phyloP scores from a whole-genome alignment of 2,113 vertebrate species.

The Lathamus discolor region DNA sequence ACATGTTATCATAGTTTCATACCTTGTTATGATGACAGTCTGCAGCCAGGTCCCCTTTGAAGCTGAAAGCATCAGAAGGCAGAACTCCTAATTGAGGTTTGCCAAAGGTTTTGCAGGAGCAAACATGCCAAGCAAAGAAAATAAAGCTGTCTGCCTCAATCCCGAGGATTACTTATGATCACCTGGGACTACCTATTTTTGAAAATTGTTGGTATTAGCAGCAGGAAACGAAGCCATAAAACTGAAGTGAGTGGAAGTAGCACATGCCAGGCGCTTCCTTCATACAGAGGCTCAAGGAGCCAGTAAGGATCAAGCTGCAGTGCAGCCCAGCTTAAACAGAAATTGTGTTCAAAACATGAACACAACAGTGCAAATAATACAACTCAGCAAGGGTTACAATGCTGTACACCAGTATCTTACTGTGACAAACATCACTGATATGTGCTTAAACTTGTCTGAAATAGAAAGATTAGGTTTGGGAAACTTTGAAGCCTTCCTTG shows the following conservation, averaged over 20 bases:
- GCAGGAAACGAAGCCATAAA: neutral
- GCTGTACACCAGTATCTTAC: too few relatives aligned
- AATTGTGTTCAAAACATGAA: neutral
- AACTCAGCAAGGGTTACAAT: fast-evolving
- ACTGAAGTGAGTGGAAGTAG: neutral
- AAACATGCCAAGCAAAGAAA: neutral
- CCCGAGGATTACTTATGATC: fast-evolving
- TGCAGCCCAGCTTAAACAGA: neutral
- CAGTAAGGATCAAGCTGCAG: neutral
- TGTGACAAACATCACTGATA: neutral
- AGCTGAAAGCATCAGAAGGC: neutral
- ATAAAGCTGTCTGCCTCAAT: neutral
- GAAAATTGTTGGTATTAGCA: neutral
- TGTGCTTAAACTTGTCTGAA: neutral
- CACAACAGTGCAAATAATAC: neutral
- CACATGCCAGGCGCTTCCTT: fast-evolving
- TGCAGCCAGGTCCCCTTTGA: neutral
- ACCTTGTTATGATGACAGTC: neutral
- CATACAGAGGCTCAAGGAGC: neutral
- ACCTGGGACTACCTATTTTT: neutral
- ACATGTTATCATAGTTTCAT: neutral
- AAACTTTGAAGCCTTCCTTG: neutral
- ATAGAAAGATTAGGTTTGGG: neutral
- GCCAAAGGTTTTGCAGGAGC: neutral
- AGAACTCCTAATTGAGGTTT: neutral